Evolutionary conservation across 2,797 vertebrate genomes (phyloP).

Genomic region (Furcifer pardalis): DNA sequence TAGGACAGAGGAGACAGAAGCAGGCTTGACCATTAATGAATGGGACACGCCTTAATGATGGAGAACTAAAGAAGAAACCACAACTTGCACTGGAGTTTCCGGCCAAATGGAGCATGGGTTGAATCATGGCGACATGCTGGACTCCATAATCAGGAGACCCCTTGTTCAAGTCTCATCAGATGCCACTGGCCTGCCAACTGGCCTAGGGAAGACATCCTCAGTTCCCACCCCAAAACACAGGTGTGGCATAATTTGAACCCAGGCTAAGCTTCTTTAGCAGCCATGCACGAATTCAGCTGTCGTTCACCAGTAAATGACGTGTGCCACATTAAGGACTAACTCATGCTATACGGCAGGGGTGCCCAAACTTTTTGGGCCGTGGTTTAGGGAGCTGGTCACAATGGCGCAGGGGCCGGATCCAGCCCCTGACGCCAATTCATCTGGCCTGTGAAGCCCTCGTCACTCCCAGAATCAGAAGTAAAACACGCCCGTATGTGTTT

Average conservation of each 20-base stretch:
- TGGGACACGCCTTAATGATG: background rate
- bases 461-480: too few relatives aligned
- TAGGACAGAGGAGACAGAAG: background rate
- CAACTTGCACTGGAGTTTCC: background rate
- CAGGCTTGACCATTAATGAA: background rate
- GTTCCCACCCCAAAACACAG: too few relatives aligned
- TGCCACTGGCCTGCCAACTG: background rate
- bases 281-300: background rate
- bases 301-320: background rate
- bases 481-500: too few relatives aligned
- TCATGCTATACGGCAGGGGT: background rate
- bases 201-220: background rate
- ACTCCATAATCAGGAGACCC: background rate
- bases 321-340: background rate
- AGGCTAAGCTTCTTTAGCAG: background rate
- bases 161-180: background rate
- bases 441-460: too few relatives aligned
- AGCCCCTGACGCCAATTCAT: too few relatives aligned
- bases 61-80: too few relatives aligned
- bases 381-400: too few relatives aligned
- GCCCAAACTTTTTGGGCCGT: background rate
- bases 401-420: too few relatives aligned
- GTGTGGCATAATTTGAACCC: background rate
- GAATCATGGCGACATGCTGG: background rate
- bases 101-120: background rate